Evolutionary conservation across 2,797 vertebrate species (phyloP).

Genomic region (Ctenopoma kingsleyae): DNA sequence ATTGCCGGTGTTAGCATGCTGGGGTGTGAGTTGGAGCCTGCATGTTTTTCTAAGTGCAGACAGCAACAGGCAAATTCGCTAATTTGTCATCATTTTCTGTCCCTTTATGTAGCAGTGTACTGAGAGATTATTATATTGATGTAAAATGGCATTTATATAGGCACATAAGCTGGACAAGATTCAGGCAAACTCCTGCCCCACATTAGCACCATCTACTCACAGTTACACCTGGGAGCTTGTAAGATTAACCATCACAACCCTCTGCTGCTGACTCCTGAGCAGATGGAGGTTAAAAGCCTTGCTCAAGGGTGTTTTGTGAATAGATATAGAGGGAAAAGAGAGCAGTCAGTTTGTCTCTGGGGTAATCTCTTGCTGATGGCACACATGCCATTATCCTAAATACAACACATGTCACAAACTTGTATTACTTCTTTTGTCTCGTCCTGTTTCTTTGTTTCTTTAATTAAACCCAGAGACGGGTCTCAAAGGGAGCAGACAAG

Average conservation of each 20-base stretch:
- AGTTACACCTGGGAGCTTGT: slow-evolving; percentile 18
- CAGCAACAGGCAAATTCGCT: slow-evolving; percentile 13
- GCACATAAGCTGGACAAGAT: background rate
- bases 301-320: slow-evolving; percentile 39
- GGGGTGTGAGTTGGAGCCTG: slow-evolving; percentile 8
- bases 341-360: slow-evolving; percentile 7
- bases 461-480: slow-evolving; percentile 20
- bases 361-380: slow-evolving; percentile 8
- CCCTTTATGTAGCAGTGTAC: background rate
- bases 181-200: background rate
- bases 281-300: slow-evolving; percentile 41
- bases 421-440: background rate
- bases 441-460: background rate
- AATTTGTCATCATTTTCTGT: slow-evolving; percentile 17
- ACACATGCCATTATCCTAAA: background rate
- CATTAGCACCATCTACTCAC: background rate
- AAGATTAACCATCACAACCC: slow-evolving; percentile 19
- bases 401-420: background rate
- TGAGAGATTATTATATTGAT: slow-evolving; percentile 4
- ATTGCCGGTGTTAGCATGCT: slow-evolving; percentile 27
- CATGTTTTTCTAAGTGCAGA: background rate
- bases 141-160: background rate
- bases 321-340: background rate
- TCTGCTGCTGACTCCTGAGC: slow-evolving; percentile 19
- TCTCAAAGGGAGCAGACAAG: slow-evolving; percentile 22